Conservation (phyloP, 2,797 vertebrate genomes). For the Anabacerthia variegaticeps region DNA sequence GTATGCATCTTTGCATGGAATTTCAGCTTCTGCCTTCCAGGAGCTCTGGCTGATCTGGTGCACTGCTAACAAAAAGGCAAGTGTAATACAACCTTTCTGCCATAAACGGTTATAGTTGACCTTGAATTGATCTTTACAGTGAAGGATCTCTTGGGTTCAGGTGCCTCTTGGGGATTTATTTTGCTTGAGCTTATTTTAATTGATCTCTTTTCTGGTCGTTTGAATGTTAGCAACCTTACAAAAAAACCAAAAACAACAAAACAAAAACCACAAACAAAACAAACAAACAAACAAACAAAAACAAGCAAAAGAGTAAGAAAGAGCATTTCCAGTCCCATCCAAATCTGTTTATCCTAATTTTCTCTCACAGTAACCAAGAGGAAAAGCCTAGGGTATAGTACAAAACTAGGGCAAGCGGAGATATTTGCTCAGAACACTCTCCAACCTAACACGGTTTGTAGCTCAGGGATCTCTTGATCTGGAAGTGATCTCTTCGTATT, state of each 20-base stretch:
- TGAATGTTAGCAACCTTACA: background rate
- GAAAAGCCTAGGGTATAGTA: background rate
- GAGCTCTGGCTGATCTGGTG: background rate
- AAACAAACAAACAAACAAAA: accelerated
- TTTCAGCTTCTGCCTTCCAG: background rate
- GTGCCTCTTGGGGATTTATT: background rate
- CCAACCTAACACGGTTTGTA: background rate
- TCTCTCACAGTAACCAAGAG: background rate
- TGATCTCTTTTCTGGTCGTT: background rate
- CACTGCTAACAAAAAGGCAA: background rate
- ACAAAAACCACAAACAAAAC: background rate
- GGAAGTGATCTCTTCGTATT: background rate
- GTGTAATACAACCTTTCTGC: background rate
- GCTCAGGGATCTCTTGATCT: background rate
- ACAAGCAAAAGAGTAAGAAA: background rate
- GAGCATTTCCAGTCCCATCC: background rate
- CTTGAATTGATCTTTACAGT: background rate
- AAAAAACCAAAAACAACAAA: accelerated
- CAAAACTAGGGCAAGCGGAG: background rate
- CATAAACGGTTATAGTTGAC: background rate
- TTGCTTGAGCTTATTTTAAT: background rate
- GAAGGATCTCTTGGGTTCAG: background rate
- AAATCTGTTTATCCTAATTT: background rate
- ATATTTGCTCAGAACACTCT: background rate
- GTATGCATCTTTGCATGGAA: background rate